phyloP scores from a whole-genome alignment of 2,888 invertebrate species.

The Panorpa germanica region DNA sequence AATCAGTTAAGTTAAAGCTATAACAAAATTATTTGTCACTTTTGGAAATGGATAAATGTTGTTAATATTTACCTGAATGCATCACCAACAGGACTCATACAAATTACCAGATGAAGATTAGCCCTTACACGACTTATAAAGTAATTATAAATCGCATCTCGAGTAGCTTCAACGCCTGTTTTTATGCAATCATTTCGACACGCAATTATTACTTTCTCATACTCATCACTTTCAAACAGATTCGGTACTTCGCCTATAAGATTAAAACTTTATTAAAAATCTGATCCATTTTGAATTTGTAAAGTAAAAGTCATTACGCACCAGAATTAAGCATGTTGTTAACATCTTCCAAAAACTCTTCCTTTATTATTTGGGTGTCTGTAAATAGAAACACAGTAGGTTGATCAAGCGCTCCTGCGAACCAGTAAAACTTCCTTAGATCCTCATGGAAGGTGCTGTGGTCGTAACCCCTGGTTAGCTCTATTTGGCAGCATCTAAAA shows the following conservation, averaged over 20 bases:
- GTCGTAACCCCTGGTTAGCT: slow-evolving; percentile 70
- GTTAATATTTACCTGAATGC: slow-evolving; percentile 44
- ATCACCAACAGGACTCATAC: slow-evolving; percentile 83
- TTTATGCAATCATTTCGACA: slow-evolving; percentile 53
- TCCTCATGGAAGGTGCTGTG: slow-evolving; percentile 71
- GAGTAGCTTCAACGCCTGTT: slow-evolving; percentile 40
- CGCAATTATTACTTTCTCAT: slow-evolving; percentile 63
- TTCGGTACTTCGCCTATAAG: slow-evolving; percentile 69
- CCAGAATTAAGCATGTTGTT: slow-evolving; percentile 85
- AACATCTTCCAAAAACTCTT: slow-evolving; percentile 81
- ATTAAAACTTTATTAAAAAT: slow-evolving; percentile 3
- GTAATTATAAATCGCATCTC: slow-evolving; percentile 69
- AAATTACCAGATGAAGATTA: slow-evolving; percentile 70
- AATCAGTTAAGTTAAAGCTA: slow-evolving; percentile 7
- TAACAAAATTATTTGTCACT: too few relatives aligned
- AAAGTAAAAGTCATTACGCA: slow-evolving; percentile 14
- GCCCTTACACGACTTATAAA: slow-evolving; percentile 68
- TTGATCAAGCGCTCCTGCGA: slow-evolving; percentile 46
- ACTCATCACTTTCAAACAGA: slow-evolving; percentile 72
- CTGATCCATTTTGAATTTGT: not conserved
- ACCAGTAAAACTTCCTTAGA: slow-evolving; percentile 55
- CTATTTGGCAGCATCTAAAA: slow-evolving; percentile 67
- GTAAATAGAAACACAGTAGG: slow-evolving; percentile 75
- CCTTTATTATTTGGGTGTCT: slow-evolving; percentile 77
- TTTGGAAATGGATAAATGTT: slow-evolving; percentile 19